phyloP scores from a whole-genome alignment of 2,113 vertebrate genomes.

The Calyptomena viridis region DNA sequence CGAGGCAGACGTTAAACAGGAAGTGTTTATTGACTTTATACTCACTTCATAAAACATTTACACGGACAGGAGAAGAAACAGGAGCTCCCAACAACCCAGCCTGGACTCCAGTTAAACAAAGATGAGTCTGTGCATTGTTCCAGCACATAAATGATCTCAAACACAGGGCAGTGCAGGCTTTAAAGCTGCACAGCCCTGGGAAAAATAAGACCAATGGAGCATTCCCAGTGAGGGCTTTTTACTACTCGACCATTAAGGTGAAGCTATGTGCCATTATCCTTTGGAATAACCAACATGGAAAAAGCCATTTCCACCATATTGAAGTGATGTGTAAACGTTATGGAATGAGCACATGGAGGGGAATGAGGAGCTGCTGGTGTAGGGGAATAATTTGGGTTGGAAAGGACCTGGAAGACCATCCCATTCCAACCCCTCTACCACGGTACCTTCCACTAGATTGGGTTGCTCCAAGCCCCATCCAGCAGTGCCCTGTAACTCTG shows the following conservation, averaged over 20 bases:
- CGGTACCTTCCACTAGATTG: background rate
- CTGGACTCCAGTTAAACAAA: background rate
- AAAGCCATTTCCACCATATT: background rate
- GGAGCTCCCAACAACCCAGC: background rate
- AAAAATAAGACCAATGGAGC: fast-evolving
- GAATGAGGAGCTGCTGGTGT: background rate
- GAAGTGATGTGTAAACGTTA: fast-evolving
- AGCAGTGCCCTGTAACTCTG: fast-evolving
- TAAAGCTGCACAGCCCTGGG: background rate
- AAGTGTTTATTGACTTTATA: slow-evolving; percentile 49
- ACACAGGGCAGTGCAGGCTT: background rate
- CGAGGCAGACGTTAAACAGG: slow-evolving; percentile 25
- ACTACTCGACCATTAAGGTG: fast-evolving
- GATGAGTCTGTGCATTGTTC: slow-evolving; percentile 6
- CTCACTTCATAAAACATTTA: slow-evolving; percentile 52
- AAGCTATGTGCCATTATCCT: background rate
- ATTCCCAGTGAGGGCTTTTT: background rate
- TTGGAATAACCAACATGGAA: background rate
- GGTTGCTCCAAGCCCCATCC: background rate
- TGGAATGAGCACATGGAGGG: background rate
- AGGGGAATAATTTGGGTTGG: background rate
- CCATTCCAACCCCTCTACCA: background rate
- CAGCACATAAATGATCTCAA: background rate
- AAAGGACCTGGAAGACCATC: background rate
- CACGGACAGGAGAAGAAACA: background rate